phyloP scores from a whole-genome alignment of 53 echinoderm and acorn worm genomes.

The Astropecten irregularis region DNA sequence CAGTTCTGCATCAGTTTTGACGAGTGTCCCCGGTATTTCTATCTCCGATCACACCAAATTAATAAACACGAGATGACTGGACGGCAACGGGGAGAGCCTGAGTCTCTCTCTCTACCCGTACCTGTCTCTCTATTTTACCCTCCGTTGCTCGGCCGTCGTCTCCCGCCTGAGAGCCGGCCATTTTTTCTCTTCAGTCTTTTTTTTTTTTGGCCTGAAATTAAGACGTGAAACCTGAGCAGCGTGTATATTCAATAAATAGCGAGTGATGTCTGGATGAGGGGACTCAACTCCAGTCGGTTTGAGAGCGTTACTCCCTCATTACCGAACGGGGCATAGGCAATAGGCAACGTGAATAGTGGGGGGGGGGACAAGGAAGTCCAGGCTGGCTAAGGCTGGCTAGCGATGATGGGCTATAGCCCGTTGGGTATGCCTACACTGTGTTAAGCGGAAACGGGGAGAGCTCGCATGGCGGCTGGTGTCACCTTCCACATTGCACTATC shows the following conservation, averaged over 20 bases:
- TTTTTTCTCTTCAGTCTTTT: too few species aligned
- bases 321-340: constrained; percentile 4
- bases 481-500: constrained; percentile 58
- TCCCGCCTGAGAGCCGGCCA: background rate
- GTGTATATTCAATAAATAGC: constrained; percentile 55
- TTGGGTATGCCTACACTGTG: constrained; percentile 30
- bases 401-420: background rate
- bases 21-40: constrained; percentile 29
- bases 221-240: constrained; percentile 35
- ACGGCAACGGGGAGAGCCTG: too few species aligned
- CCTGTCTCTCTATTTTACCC: background rate
- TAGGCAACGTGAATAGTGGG: background rate
- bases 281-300: background rate
- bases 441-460: constrained; percentile 38
- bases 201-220: constrained; percentile 29
- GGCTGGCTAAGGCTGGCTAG: background rate
- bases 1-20: constrained; percentile 10
- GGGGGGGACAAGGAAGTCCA: background rate
- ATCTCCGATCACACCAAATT: constrained; percentile 47
- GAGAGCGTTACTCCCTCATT: constrained; percentile 44
- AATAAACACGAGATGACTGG: constrained; percentile 28
- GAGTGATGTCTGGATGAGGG: constrained; percentile 34
- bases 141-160: background rate
- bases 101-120: too few species aligned
- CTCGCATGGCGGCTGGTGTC: constrained; percentile 30